Evolutionary conservation across 2,797 vertebrate species (phyloP).

Genomic region (Leptoclinus maculatus): DNA sequence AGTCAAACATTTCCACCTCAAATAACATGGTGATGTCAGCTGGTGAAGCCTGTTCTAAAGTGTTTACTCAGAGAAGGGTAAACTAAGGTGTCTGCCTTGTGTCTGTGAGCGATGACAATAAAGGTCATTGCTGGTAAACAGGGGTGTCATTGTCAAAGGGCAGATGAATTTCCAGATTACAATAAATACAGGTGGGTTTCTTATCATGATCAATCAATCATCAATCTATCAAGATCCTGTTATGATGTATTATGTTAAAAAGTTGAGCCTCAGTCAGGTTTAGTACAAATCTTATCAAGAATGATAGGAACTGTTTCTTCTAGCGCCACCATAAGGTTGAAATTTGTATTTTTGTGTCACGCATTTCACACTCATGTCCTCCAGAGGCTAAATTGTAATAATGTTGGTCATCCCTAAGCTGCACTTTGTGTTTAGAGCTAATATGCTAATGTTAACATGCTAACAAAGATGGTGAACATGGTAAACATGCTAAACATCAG

Average conservation of each 20-base stretch:
- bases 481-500: neutral
- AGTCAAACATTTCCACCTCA: constrained; percentile 47
- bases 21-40: constrained; percentile 51
- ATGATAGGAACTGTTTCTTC: neutral
- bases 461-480: neutral
- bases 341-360: neutral
- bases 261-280: no score
- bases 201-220: neutral
- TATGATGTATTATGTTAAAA: neutral
- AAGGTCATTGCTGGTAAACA: constrained; percentile 60
- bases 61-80: constrained; percentile 51
- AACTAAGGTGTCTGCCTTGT: constrained; percentile 39
- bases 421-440: no score
- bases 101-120: constrained; percentile 46
- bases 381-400: no score
- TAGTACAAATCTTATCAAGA: no score
- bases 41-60: constrained; percentile 39
- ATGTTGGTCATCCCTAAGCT: no score
- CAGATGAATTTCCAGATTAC: constrained; percentile 22
- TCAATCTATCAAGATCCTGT: neutral
- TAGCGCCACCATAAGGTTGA: neutral
- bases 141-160: constrained; percentile 18
- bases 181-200: constrained; percentile 20
- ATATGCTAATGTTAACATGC: neutral
- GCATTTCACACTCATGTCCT: no score